Conservation (phyloP, 2,888 invertebrate species). For the Tipula confusa region DNA sequence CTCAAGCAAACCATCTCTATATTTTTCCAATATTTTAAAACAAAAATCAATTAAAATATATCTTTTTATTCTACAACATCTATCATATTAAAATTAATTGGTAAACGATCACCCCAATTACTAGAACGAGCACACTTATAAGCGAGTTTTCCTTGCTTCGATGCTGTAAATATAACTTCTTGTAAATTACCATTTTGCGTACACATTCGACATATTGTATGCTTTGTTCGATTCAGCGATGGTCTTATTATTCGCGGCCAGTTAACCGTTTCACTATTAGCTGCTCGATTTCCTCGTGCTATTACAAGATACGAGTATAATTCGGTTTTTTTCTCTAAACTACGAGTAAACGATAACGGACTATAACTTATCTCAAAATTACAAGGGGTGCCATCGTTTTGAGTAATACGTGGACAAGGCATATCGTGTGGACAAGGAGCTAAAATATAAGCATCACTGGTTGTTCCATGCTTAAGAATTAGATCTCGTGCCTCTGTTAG, state of each 20-base stretch:
- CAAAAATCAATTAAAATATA: too few relatives aligned
- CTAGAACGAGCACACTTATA: conserved; percentile 70
- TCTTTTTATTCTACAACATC: neutral
- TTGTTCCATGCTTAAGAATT: conserved; percentile 55
- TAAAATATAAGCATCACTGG: conserved; percentile 59
- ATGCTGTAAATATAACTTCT: conserved; percentile 70
- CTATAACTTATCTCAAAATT: conserved; percentile 67
- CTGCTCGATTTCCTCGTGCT: conserved; percentile 62
- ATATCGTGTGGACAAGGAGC: conserved; percentile 84
- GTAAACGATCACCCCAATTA: conserved; percentile 77
- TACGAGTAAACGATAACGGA: conserved; percentile 53
- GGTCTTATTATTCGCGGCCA: conserved; percentile 81
- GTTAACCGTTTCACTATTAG: conserved; percentile 47
- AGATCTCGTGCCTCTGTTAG: conserved; percentile 82
- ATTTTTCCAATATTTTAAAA: too few relatives aligned
- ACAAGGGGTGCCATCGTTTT: conserved; percentile 66
- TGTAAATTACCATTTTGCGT: conserved; percentile 66
- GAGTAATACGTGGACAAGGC: conserved; percentile 65
- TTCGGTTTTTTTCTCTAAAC: conserved; percentile 51
- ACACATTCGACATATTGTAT: conserved; percentile 75
- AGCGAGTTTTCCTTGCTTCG: conserved; percentile 69
- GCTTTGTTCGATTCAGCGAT: conserved; percentile 64
- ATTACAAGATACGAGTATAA: conserved; percentile 76
- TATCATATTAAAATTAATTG: conserved; percentile 49
- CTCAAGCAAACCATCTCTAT: too few relatives aligned